Base-by-base conservation (phyloP, 64 coral and sea anemone species). In the Exaiptasia diaphana region DNA sequence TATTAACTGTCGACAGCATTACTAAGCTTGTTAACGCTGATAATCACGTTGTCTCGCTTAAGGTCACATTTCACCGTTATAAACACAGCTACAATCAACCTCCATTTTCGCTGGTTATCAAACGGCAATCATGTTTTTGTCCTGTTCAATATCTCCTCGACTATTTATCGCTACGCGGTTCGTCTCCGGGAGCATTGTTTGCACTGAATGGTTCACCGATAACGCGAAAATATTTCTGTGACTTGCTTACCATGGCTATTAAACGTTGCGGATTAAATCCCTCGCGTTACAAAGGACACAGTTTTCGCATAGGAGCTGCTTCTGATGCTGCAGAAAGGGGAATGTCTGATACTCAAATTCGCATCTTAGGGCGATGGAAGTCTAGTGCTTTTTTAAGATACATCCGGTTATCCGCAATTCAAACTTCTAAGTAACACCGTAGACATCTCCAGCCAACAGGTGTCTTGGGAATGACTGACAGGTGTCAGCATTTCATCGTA, bases 11-110 rank as follows among this genome's bases (percentile, higher is more conserved):
- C 17, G 45, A 85, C 18, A 27, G 50, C 17, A 4, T 58, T 29
- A 46, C 70, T 48, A 85, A 74, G 33, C 20, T 85, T 18, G 68
- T 85, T 34, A 63, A 85, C 67, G 8, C 33, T 41, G 34, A 60
- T 42, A 73, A 85, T 22, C 30, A 30, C 1, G 55, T 75, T 26
- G 82, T 85, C n/a, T 50, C 82, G 60, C 31, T 85, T 42, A 75
- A 74, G 53, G 15, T 85, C n/a, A 85, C 82, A 32, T 85, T 85
- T 75, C 53, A 26, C 53, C 49, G 60, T 42, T 85, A 59, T 54
- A 85, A 85, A 63, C 82, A 63, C 38, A 85, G 69, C 55, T 85
- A 85, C 68, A 85, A 85, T 50, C 67, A 85, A 37, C 68, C 32
- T 75, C 68, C 82, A 26, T 85, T 85, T 64, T 72, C 83, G 7